Evolutionary conservation across 2,113 vertebrate genomes (phyloP).

Genomic region (Melanocharis versteri): DNA sequence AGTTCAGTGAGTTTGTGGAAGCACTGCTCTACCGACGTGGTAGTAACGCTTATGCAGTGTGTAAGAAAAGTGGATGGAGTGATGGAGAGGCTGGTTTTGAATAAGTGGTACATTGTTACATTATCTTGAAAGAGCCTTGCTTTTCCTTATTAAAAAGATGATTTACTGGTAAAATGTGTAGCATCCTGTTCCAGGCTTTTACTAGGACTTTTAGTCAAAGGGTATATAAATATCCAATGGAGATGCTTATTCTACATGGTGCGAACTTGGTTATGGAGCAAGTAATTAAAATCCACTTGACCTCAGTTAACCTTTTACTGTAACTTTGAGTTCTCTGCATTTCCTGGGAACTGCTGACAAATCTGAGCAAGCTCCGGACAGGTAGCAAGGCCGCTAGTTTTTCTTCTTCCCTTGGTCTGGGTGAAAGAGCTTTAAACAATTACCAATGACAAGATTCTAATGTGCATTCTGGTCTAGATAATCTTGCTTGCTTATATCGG

Average conservation of each 20-base stretch:
- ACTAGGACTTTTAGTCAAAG: not conserved
- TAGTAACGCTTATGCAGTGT: rapidly evolving
- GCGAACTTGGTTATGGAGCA: not conserved
- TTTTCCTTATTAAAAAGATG: not conserved
- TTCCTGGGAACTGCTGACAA: not conserved
- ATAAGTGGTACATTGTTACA: not conserved
- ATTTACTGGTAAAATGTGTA: not conserved
- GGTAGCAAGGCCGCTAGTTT: not conserved
- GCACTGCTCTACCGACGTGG: rapidly evolving
- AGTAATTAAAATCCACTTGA: not conserved
- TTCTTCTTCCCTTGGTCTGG: not conserved
- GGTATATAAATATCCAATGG: not conserved
- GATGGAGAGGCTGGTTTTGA: not conserved
- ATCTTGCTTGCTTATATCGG: not conserved
- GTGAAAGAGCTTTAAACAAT: not conserved
- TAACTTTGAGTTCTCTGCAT: not conserved
- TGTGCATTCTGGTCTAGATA: not conserved
- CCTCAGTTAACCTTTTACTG: not conserved
- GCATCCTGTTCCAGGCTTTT: not conserved
- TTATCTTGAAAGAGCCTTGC: not conserved
- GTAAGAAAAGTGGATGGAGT: not conserved
- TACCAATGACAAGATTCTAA: not conserved
- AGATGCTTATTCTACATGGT: not conserved
- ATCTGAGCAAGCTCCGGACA: not conserved
- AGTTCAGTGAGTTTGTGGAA: not conserved